These are phyloP conservation scores for Peromyscus attwateri DNA, from an alignment of 2,797 vertebrate species.

Conservation along the genomic window DNA sequence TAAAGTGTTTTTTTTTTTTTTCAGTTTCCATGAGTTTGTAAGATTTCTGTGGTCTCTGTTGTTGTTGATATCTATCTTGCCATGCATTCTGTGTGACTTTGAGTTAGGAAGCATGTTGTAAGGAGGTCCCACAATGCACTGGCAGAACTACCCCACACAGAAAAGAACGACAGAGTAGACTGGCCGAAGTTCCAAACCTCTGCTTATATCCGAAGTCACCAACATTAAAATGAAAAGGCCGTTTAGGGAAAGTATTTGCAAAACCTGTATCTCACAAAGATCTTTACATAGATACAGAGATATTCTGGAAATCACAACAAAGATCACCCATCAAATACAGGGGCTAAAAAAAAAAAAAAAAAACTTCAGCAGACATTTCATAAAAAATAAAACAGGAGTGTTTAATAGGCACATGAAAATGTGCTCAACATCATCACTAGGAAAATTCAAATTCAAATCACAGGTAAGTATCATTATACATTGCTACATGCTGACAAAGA, in stretches of 20 bases:
- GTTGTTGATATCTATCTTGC: no score
- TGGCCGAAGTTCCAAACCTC: not conserved
- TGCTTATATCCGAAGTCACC: not conserved
- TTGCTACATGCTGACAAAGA: not conserved
- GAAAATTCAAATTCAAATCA: not conserved
- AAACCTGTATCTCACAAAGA: not conserved
- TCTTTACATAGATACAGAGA: not conserved
- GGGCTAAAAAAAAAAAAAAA: conserved; percentile 6
- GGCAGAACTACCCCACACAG: not conserved
- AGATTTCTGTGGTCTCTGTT: no score
- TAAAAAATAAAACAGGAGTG: not conserved
- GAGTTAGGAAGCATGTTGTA: not conserved
- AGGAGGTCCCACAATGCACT: not conserved
- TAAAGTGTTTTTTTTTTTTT: not conserved
- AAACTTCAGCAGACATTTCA: not conserved
- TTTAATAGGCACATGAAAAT: not conserved
- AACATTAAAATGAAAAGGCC: conserved; percentile 42
- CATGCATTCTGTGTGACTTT: conserved; percentile 17
- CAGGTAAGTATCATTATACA: not conserved
- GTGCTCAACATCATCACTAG: not conserved
- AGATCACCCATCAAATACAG: not conserved
- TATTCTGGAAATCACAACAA: not conserved
- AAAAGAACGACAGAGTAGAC: not conserved
- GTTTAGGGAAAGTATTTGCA: not conserved
- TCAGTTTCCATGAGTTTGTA: not conserved